Evolutionary conservation across 1,140 invertebrate genomes (phyloP).

Genomic region (Drosophila auraria): DNA sequence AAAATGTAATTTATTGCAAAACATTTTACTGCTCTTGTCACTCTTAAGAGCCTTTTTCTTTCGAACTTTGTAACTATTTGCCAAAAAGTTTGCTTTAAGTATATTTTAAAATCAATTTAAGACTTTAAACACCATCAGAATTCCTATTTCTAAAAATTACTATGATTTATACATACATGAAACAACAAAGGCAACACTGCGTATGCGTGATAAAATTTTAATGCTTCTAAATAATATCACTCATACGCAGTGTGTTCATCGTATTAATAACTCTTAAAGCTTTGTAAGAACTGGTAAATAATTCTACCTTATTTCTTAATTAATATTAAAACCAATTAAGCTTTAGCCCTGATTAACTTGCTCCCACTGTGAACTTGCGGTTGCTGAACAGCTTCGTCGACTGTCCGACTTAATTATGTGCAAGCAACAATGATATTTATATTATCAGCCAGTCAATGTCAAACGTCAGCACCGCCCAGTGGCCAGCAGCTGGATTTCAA

Average conservation of each 20-base stretch:
- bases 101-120: neutral
- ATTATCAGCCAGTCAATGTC: constrained; percentile 75
- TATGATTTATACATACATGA: too few species aligned
- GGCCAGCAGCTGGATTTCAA: constrained; percentile 19
- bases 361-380: constrained; percentile 34
- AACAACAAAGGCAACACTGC: neutral
- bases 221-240: neutral
- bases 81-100: neutral
- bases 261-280: neutral
- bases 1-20: too few species aligned
- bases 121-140: neutral
- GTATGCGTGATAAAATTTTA: neutral
- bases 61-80: too few species aligned
- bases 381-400: constrained; percentile 64
- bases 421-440: constrained; percentile 82
- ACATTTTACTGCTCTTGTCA: too few species aligned
- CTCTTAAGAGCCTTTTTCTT: too few species aligned
- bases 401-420: constrained; percentile 75
- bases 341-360: neutral
- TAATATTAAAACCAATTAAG: neutral
- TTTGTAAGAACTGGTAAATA: neutral
- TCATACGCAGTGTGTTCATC: neutral
- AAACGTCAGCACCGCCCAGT: constrained; percentile 44
- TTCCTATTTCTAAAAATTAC: neutral
- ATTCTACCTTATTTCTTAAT: too few species aligned